These are phyloP conservation scores for Drosophila multiciliata DNA, from an alignment of 2,888 invertebrate genomes.

Conservation along the genomic window DNA sequence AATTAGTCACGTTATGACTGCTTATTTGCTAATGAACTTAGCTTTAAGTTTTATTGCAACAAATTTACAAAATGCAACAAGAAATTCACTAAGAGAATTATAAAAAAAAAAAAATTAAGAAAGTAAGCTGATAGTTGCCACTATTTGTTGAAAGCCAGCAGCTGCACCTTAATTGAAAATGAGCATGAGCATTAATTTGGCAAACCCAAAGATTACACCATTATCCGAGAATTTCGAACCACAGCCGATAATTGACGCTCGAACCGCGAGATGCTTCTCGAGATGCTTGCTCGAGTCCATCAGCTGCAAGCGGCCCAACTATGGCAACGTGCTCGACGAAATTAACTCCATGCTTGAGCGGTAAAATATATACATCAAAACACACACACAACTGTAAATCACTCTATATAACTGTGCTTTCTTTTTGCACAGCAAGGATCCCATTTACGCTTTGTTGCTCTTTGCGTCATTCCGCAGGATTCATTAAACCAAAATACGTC, in stretches of 20 bases:
- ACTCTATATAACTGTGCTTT: not conserved
- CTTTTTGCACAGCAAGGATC: conserved; percentile 75
- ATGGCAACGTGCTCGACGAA: conserved; percentile 71
- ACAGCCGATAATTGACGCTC: no score
- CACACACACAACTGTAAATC: not conserved
- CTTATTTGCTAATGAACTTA: not conserved
- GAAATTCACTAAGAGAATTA: not conserved
- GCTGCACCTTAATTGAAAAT: conserved; percentile 18
- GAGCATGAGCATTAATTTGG: conserved; percentile 21
- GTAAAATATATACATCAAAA: conserved; percentile 47
- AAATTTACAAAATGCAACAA: not conserved
- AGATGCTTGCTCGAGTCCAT: conserved; percentile 73
- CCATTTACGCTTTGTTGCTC: conserved; percentile 80
- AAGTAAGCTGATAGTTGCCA: not conserved
- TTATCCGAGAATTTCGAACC: conserved; percentile 22
- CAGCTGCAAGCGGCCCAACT: conserved; percentile 78
- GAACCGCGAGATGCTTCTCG: conserved; percentile 69
- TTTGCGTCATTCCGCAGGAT: conserved; percentile 59
- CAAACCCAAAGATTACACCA: conserved; percentile 66
- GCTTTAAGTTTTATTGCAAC: not conserved
- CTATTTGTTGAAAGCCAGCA: not conserved
- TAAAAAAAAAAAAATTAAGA: not conserved
- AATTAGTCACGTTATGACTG: not conserved
- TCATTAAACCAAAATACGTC: no score
- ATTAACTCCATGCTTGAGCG: conserved; percentile 70